Percentiles rank a stretch among this genome's conserved stretches.
These are phyloP conservation scores for Pheosia gnoma DNA, from an alignment of 2,888 invertebrate genomes.

Conservation along the genomic window DNA sequence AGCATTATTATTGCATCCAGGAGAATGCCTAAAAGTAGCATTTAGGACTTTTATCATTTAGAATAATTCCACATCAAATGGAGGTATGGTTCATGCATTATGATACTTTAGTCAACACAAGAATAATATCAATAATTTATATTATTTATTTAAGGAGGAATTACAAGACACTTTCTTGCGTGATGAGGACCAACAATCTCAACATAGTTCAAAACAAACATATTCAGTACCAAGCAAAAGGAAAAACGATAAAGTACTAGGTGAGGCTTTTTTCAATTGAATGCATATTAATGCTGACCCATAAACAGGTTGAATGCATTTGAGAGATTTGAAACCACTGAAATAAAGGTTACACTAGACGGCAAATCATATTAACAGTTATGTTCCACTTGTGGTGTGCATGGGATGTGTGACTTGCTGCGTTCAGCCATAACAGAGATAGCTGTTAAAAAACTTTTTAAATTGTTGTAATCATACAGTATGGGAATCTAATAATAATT, in stretches of 20 bases:
- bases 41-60: slow-evolving; percentile 39
- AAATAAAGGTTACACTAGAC: too few species aligned
- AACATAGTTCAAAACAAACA: slow-evolving; percentile 53
- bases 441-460: too few species aligned
- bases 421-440: too few species aligned
- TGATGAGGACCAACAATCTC: slow-evolving; percentile 61
- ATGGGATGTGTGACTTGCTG: too few species aligned
- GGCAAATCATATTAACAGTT: too few species aligned
- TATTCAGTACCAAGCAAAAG: slow-evolving; percentile 52
- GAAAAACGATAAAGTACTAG: slow-evolving; percentile 61
- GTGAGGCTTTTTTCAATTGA: slow-evolving; percentile 28
- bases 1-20: slow-evolving; percentile 49
- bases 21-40: slow-evolving; percentile 52
- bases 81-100: slow-evolving; percentile 53
- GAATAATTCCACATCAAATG: slow-evolving; percentile 55
- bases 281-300: too few species aligned
- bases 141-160: slow-evolving; percentile 51
- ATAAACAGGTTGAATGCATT: too few species aligned
- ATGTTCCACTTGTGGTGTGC: too few species aligned
- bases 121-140: too few species aligned
- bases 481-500: too few species aligned
- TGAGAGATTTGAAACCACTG: too few species aligned
- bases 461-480: too few species aligned
- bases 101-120: slow-evolving; percentile 1
- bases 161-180: slow-evolving; percentile 60